Conservation (phyloP, 2,113 vertebrate genomes). For the Hemicordylus capensis region DNA sequence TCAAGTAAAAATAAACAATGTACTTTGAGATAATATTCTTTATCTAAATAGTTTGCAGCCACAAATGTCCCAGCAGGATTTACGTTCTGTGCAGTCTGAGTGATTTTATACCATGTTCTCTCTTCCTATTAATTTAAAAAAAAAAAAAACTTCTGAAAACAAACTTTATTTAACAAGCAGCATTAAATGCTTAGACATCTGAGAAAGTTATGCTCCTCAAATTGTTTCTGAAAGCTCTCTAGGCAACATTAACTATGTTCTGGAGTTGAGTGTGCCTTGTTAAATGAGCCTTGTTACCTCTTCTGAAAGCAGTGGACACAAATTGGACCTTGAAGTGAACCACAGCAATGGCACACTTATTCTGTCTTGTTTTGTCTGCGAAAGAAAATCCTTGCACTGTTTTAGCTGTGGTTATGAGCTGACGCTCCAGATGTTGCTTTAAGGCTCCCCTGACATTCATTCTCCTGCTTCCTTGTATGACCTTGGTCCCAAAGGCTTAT, state of each 20-base stretch:
- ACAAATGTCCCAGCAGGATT: not conserved
- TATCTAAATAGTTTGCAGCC: too few relatives aligned
- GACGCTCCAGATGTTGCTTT: not conserved
- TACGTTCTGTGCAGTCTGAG: not conserved
- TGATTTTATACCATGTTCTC: not conserved
- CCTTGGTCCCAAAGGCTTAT: not conserved
- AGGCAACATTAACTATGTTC: too few relatives aligned
- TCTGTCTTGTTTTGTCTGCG: not conserved
- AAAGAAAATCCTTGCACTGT: not conserved
- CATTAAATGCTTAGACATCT: not conserved
- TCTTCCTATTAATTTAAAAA: not conserved
- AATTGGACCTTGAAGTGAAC: not conserved
- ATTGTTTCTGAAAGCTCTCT: too few relatives aligned
- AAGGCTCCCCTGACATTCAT: conserved; percentile 17
- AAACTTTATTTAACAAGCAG: not conserved
- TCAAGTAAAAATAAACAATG: too few relatives aligned
- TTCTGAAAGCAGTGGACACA: not conserved
- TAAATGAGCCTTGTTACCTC: too few relatives aligned
- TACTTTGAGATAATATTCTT: too few relatives aligned
- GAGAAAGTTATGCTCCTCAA: not conserved
- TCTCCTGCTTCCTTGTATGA: not conserved
- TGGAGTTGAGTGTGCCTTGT: too few relatives aligned
- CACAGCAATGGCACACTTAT: not conserved
- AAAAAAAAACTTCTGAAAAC: not conserved
- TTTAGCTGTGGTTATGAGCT: accelerated